Base-by-base conservation (phyloP, 2,113 vertebrate species). In the Nyctibius bracteatus region DNA sequence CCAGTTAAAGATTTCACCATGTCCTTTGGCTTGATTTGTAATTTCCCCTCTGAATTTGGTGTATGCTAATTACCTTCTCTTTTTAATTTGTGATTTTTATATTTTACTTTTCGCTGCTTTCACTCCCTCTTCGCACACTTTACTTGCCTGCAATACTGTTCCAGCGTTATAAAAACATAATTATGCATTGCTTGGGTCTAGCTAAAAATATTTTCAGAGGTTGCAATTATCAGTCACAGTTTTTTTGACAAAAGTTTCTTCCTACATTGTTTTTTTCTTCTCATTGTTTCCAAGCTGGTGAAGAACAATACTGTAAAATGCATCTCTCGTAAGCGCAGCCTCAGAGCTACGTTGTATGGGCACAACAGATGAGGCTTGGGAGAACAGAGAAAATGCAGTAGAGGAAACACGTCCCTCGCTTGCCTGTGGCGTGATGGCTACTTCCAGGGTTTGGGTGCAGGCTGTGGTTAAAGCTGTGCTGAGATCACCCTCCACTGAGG, bases 371-470 rank as follows among this genome's bases (percentile, higher is more conserved):
- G 2, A 14, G 44, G 24, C 1, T 22, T 24, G 58, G 46, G 71
- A 66, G 63, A 41, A 2, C 33, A 9, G 66, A 19, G 71, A 30
- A 57, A 63, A 46, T 0, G 1, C 5, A 24, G 78, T 0, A 6
- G 47, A 55, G 81, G 70, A 39, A 75, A 31, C 65, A 1, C 14
- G 43, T 87, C 44, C 6, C 13, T 33, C 3, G 0, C 71, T 70
- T 5, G 54, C 44, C 44, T 2, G 55, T 14, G 47, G 62, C 22
- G 0, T 1, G 33, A 3, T 46, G 66, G 61, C 35, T 25, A 1
- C 31, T 31, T 11, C n/a, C 57, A 27, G 44, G 0, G 9, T 9
- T 23, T 12, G 86, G 63, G 35, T 5, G 54, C 44, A 33, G 59
- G 75, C 23, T 57, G 33, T 18, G 84, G 43, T 23, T 27, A 5